Base-by-base conservation (phyloP, 2,113 vertebrate species). In the Toxotes jaculatrix region DNA sequence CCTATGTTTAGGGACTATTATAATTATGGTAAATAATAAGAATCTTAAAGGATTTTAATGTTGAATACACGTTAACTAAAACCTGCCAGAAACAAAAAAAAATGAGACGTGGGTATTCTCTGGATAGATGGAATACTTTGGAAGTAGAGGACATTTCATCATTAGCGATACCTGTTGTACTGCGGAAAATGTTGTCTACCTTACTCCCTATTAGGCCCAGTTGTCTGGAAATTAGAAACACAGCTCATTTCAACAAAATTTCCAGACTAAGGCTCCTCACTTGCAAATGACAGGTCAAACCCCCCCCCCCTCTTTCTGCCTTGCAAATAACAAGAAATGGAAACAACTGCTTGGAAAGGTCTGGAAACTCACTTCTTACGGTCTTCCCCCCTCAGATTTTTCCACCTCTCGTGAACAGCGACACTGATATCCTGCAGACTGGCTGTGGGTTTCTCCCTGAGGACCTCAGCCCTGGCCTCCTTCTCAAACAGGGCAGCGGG, bases 341-440 rank as follows among this genome's bases (percentile, higher is more conserved):
- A 95, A 96, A 95, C 69, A 91, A 80, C 73, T 71, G 82, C 89
- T 85, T 89, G 91, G 88, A 94, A 90, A 93, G 69, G 90, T 94
- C 94, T 94, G 92, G 95, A 96, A 93, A 97, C 97, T 97, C 96
- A 99, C 98, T 96, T 96, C 77, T 94, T 92, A 89, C 94, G 96
- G 64, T 96, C 96, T 77, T 97, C 96, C 93, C 96, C 95, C 87
- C 82, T 92, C 86, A 97, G 87, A 93, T 95, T 95, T 94, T 97
- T 95, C 98, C 98, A 98, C 88, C 94, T 95, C 84, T 96, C 93
- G 87, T 96, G 94, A 80, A 95, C 84, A 55, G 94, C 81, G 84
- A 73, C 4, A 86, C 93, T 93, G 89, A 97, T 93, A 73, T 96
- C 96, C 87, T 96, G 95, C 80, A 96, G 90, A 76, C 92, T 93